Evolutionary conservation across 2,113 vertebrate species (phyloP), one percentile per base, ranked within the genome.

Genomic region (Pomatorhinus ruficollis): DNA sequence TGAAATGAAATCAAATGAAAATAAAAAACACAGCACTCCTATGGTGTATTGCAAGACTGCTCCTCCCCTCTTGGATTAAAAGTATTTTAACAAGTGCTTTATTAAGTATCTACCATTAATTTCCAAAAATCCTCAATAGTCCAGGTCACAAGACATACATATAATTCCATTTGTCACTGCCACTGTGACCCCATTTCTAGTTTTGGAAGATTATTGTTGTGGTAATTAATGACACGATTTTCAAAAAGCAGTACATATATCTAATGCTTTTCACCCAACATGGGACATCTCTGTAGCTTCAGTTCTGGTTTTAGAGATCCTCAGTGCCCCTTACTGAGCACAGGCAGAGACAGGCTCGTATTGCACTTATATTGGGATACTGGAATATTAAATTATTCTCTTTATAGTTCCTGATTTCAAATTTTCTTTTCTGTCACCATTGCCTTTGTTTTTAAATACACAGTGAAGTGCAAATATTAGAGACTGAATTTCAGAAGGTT

Each of bases 101-200:
- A 42, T 80, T 30, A 71, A 92, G 25, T 59, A 50, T 72, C 47
- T 40, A 53, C 59, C 24, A 65, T 39, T 79, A 15, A n/a, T 83
- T 95, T 84, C 61, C 72, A 82, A 65, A 61, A 80, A 78, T 35
- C 80, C 45, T 82, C 66, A 68, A 44, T 3, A 2, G 69, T 88
- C 54, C 75, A 90, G 40, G 37, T 74, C 69, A 77, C 31, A 87
- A 39, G 30, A 56, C 72, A 44, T 17, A 72, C 5, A 25, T 3
- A 7, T 3, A 60, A 57, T 59, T 30, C n/a, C 84, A 91, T 81
- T 85, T 97, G 56, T 79, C 95, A 88, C 71, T 35, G 81, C 53
- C 79, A 50, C 63, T 79, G 66, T 59, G 63, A 83, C 61, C 15
- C 40, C 37, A 28, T 35, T 85, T 45, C 11, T 24, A 15, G 31